A percentile compares a stretch with the other conserved stretches of the same genome.
phyloP scores from a whole-genome alignment of 2,113 vertebrate species.

The Alexandromys fortis region DNA sequence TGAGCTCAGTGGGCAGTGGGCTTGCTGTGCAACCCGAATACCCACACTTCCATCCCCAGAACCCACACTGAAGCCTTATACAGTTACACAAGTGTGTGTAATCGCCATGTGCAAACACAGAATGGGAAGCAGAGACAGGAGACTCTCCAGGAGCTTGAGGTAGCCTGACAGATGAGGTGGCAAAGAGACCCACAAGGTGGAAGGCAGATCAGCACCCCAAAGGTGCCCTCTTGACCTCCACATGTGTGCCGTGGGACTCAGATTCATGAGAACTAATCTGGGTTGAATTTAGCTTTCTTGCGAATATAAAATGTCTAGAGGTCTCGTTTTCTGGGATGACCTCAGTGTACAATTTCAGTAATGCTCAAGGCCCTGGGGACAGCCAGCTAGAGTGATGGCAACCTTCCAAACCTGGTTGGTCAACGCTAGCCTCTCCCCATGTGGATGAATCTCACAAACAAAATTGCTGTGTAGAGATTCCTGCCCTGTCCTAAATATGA shows the following conservation, averaged over 20 bases:
- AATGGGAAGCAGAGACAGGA: neutral
- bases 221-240: neutral
- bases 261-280: neutral
- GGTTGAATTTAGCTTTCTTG: neutral
- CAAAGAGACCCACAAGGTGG: neutral
- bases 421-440: neutral
- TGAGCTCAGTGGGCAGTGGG: neutral
- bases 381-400: neutral
- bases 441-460: neutral
- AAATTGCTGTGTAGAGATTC: neutral
- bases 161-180: neutral
- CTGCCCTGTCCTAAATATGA: neutral
- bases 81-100: neutral
- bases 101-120: neutral
- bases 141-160: neutral
- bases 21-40: neutral
- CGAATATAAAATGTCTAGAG: constrained; percentile 1
- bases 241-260: neutral
- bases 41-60: neutral
- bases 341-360: neutral
- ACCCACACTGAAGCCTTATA: neutral
- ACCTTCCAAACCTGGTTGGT: neutral
- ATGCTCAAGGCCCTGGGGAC: neutral
- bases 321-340: constrained; percentile 25
- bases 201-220: neutral